A percentile compares a stretch with the other conserved stretches of the same genome.
These are phyloP conservation scores for Drosophila helvetica DNA, from an alignment of 2,888 invertebrate species.

Conservation along the genomic window DNA sequence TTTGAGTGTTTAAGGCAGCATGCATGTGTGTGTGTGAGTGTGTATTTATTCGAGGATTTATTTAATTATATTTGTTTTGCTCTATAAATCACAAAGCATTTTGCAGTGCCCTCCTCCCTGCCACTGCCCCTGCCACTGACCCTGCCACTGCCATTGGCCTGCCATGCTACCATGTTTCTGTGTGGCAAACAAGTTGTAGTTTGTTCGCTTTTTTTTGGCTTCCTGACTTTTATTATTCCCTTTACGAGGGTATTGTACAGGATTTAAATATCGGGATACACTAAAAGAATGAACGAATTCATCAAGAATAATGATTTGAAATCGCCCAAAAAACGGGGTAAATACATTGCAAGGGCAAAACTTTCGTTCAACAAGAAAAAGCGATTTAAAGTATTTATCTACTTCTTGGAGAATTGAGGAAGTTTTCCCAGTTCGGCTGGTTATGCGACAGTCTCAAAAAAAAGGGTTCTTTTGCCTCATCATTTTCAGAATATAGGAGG, in stretches of 20 bases:
- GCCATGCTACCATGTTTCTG: background rate
- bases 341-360: background rate
- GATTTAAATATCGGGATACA: background rate
- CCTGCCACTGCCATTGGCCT: background rate
- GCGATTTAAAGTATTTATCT: no score
- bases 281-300: background rate
- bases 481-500: no score
- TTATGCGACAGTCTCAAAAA: no score
- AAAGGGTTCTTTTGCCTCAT: no score
- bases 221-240: background rate
- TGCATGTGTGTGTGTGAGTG: constrained; percentile 2
- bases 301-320: no score
- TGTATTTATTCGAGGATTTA: constrained; percentile 44
- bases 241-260: background rate
- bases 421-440: no score
- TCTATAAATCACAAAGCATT: constrained; percentile 42
- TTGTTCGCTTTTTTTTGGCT: background rate
- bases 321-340: background rate
- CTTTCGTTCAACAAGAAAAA: background rate
- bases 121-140: background rate
- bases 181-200: background rate
- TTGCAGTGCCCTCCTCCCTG: constrained; percentile 4
- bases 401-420: no score
- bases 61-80: constrained; percentile 48
- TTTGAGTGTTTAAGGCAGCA: constrained; percentile 3